Percentiles rank a stretch among this genome's conserved stretches.
Conservation (phyloP, 35 echinoderm and acorn worm species). For the Nesometra sesokonis region DNA sequence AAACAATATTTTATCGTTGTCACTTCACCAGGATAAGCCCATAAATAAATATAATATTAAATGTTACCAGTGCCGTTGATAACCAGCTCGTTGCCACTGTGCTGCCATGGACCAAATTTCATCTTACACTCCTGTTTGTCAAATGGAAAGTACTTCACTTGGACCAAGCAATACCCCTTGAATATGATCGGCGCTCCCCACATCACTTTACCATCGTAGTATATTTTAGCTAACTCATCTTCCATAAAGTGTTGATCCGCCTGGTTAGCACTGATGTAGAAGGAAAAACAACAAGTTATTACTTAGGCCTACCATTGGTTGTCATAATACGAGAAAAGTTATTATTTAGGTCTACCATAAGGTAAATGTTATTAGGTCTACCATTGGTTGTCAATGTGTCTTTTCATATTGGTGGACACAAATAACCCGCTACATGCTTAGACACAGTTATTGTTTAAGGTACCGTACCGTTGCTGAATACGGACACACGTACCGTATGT, state of each 20-base stretch:
- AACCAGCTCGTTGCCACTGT: conserved; percentile 67
- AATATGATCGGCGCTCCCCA: conserved; percentile 97
- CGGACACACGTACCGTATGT: no score
- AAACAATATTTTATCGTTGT: no score
- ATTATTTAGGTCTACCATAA: not conserved
- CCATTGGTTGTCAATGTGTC: no score
- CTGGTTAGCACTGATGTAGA: conserved; percentile 47
- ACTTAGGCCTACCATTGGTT: not conserved
- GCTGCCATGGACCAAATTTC: conserved; percentile 97
- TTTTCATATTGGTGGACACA: no score
- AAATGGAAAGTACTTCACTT: conserved; percentile 84
- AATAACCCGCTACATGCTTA: no score
- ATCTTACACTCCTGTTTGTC: conserved; percentile 79
- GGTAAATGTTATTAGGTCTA: not conserved
- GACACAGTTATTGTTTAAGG: no score
- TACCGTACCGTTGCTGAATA: no score
- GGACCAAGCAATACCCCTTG: conserved; percentile 58
- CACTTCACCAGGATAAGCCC: no score
- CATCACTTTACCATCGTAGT: conserved; percentile 47
- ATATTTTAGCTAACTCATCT: conserved; percentile 64
- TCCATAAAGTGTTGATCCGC: conserved; percentile 50
- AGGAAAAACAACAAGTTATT: not conserved
- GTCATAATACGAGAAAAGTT: not conserved
- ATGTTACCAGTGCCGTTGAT: conserved; percentile 64
- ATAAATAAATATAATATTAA: no score